These are phyloP conservation scores for Athripsodes cinereus DNA, from an alignment of 2,888 invertebrate genomes.

Conservation along the genomic window DNA sequence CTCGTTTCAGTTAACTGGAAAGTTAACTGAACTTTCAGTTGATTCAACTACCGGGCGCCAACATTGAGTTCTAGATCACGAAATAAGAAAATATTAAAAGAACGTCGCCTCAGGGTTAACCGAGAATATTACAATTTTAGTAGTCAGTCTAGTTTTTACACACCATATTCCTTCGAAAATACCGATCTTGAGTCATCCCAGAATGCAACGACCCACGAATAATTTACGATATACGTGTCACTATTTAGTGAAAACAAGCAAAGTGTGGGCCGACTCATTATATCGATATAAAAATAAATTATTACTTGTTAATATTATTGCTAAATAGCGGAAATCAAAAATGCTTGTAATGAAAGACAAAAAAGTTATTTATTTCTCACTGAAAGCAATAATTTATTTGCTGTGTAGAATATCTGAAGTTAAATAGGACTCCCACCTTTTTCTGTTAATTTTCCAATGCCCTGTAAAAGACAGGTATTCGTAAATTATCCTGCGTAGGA, in stretches of 20 bases:
- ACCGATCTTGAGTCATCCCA: constrained; percentile 9
- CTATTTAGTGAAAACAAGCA: constrained; percentile 3
- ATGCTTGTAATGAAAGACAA: neutral
- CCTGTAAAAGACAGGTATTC: too few relatives aligned
- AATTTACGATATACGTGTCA: constrained; percentile 11
- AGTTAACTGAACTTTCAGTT: too few relatives aligned
- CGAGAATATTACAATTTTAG: constrained; percentile 12
- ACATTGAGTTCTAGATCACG: too few relatives aligned
- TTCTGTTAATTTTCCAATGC: too few relatives aligned
- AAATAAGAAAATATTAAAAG: too few relatives aligned
- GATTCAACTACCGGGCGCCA: too few relatives aligned
- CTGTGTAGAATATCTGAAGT: neutral
- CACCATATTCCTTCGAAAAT: neutral
- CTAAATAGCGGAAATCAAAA: too few relatives aligned
- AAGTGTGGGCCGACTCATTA: neutral
- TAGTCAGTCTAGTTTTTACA: constrained; percentile 4
- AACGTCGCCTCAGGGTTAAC: neutral
- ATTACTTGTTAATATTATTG: neutral
- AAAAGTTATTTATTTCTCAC: neutral
- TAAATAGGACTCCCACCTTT: neutral
- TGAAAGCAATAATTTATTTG: neutral
- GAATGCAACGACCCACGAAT: constrained; percentile 10
- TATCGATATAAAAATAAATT: neutral
- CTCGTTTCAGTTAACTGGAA: too few relatives aligned
- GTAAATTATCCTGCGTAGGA: too few relatives aligned